Evolutionary conservation across 1,140 invertebrate genomes (phyloP), one percentile per base, ranked within the genome.

Genomic region (Gonatopus flavifemur): DNA sequence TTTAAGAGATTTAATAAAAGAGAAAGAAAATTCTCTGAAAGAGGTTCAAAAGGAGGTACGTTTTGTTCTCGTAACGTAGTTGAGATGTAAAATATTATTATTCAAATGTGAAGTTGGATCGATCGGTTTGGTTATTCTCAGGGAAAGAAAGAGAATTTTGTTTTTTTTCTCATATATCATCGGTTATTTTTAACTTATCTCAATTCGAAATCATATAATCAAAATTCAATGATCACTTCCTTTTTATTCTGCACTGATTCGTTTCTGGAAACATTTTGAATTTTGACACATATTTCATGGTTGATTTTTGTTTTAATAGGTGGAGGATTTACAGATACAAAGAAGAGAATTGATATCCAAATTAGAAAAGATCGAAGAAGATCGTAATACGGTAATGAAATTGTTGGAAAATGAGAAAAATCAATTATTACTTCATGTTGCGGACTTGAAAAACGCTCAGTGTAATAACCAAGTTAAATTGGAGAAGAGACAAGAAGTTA

Each of bases 341-440:
- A 53, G 53, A 9, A 41, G 41, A 35, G 50, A 63, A 45, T 24
- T 59, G 12, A 15, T 30, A n/a, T 42, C 21, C 1, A 39, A 48
- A 15, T 25, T 60, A 35, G 20, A 59, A 18, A n/a, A 15, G 3
- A 2, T 53, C 4, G 38, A 40, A 15, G 35, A 35, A 4, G 38
- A 32, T 28, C 39, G 21, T 2, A 39, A 47, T 22, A 18, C 8
- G 1, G 49, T 62, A 33, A 33, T 64, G 3, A 33, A 22, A 13
- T 52, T 50, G 22, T 36, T 66, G 19, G 52, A 59, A 21, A 36
- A 56, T 15, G 63, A 59, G 35, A 60, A 59, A 16, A 30, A 13
- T 9, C 42, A 38, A 31, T 28, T 69, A 1, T 24, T 44, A 30
- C 20, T 24, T 1, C 43, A 51, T 35, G 9, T 66, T 3, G 20